Conservation (phyloP, 2,888 invertebrate species). For the Pollenia angustigena region DNA sequence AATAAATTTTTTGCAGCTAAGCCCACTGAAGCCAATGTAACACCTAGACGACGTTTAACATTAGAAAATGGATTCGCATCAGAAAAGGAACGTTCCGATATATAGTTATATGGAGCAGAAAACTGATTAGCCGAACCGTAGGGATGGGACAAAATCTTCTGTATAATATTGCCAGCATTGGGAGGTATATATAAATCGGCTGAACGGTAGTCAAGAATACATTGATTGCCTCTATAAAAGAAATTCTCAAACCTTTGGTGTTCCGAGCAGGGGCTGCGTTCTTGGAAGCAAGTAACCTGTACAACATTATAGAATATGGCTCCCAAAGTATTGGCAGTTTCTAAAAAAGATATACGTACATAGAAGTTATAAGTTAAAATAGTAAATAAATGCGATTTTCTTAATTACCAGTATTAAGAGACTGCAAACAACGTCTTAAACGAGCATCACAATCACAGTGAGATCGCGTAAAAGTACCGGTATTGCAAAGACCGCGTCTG, state of each 20-base stretch:
- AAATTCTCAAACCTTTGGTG: slow-evolving; percentile 86
- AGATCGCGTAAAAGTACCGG: slow-evolving; percentile 88
- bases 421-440: slow-evolving; percentile 89
- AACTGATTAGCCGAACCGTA: slow-evolving; percentile 70
- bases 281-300: slow-evolving; percentile 89
- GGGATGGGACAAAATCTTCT: slow-evolving; percentile 79
- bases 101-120: slow-evolving; percentile 19
- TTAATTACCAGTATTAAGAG: slow-evolving; percentile 85
- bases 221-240: slow-evolving; percentile 77
- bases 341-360: slow-evolving; percentile 74
- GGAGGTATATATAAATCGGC: slow-evolving; percentile 82
- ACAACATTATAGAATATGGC: slow-evolving; percentile 91
- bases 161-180: slow-evolving; percentile 80
- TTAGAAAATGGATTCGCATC: slow-evolving; percentile 53
- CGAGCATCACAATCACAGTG: slow-evolving; percentile 91
- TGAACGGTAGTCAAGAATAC: slow-evolving; percentile 79
- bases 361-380: no score
- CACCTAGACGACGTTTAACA: slow-evolving; percentile 79
- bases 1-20: slow-evolving; percentile 81
- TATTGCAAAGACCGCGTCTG: slow-evolving; percentile 88
- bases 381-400: background rate
- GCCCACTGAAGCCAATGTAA: slow-evolving; percentile 82
- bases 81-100: slow-evolving; percentile 58
- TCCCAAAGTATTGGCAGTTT: slow-evolving; percentile 89
- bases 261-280: slow-evolving; percentile 87